These are phyloP conservation scores for Periparus ater DNA, from an alignment of 2,797 vertebrate species.

Conservation along the genomic window DNA sequence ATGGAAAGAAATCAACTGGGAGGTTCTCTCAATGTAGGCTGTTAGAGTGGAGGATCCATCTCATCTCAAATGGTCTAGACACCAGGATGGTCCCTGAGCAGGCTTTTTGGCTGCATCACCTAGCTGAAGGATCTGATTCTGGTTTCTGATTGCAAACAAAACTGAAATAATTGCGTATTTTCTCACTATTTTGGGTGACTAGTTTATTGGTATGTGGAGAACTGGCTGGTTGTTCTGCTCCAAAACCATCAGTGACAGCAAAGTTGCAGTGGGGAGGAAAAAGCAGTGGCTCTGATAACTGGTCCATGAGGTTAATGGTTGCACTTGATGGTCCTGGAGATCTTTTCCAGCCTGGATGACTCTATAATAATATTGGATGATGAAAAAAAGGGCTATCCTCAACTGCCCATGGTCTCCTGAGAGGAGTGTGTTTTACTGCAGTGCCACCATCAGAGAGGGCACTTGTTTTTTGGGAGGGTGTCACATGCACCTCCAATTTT, in stretches of 20 bases:
- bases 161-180: background rate
- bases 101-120: background rate
- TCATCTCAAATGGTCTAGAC: background rate
- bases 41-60: background rate
- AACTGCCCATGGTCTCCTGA: fast-evolving
- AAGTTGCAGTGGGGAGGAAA: background rate
- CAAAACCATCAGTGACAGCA: background rate
- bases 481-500: background rate
- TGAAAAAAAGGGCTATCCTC: background rate
- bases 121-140: background rate
- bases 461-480: background rate
- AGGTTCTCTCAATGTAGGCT: background rate
- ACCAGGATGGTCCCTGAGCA: background rate
- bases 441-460: background rate
- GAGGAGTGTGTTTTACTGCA: background rate
- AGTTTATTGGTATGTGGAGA: background rate
- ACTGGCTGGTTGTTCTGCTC: background rate
- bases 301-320: background rate
- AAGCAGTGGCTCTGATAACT: background rate
- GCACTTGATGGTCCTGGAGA: background rate
- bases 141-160: background rate
- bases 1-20: background rate
- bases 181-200: background rate
- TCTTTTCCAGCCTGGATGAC: background rate
- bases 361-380: background rate